These are phyloP conservation scores for Litocranius walleri DNA, from an alignment of 2,113 vertebrate species.

Conservation along the genomic window DNA sequence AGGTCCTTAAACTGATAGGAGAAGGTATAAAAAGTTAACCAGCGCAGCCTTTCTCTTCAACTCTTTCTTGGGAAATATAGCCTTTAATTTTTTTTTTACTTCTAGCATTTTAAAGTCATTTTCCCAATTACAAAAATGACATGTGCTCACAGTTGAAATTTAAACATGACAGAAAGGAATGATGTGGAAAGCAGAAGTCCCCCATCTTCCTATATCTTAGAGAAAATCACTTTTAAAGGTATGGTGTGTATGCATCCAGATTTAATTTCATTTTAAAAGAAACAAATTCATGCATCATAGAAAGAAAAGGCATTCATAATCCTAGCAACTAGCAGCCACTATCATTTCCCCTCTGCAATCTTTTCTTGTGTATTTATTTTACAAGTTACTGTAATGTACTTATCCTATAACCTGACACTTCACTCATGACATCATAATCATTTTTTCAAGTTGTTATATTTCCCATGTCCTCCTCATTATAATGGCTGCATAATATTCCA, in stretches of 20 bases:
- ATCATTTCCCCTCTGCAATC: not conserved
- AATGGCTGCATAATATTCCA: not conserved
- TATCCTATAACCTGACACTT: not conserved
- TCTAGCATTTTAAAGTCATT: constrained; percentile 28
- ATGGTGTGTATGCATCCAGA: not conserved
- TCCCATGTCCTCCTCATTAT: not conserved
- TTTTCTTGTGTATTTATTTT: not conserved
- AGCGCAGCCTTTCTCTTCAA: not conserved
- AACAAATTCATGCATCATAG: not conserved
- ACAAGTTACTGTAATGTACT: not conserved
- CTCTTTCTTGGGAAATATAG: not conserved
- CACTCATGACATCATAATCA: not conserved
- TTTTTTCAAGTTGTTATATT: not conserved
- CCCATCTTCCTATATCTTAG: not conserved
- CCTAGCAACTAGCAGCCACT: not conserved
- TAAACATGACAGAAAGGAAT: constrained; percentile 21
- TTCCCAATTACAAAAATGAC: constrained; percentile 22
- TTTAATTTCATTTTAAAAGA: not conserved
- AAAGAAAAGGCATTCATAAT: not conserved
- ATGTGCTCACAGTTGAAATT: constrained; percentile 3
- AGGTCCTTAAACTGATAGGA: not conserved
- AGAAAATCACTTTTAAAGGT: constrained; percentile 7
- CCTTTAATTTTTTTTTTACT: not conserved
- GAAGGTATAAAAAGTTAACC: not conserved
- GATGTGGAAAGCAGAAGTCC: not conserved